Evolutionary conservation across 2,113 vertebrate genomes (phyloP).

Genomic region (Plotosus lineatus): DNA sequence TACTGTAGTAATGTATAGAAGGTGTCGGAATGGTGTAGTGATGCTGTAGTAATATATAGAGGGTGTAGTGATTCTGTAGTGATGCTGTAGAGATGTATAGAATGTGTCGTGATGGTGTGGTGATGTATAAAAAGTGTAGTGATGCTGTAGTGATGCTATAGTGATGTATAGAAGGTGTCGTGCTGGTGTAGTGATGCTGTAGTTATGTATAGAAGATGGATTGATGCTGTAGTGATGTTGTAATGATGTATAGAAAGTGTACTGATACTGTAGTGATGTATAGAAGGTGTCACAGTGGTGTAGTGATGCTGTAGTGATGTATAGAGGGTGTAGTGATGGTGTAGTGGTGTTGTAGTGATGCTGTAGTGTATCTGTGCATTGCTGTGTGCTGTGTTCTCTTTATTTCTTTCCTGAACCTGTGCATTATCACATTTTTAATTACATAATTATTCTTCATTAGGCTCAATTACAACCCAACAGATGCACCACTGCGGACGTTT

Average conservation of each 20-base stretch:
- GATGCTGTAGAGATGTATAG: neutral
- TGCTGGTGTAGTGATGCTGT: neutral
- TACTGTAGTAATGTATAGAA: neutral
- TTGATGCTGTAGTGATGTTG: neutral
- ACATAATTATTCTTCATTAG: conserved; percentile 80
- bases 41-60: neutral
- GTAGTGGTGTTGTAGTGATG: neutral
- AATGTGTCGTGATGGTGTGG: neutral
- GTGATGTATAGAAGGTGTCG: too few species aligned
- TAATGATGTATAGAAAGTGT: neutral
- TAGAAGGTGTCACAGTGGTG: neutral
- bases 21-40: neutral
- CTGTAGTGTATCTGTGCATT: neutral
- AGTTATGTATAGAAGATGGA: too few species aligned
- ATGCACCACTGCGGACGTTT: conserved; percentile 64
- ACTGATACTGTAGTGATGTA: neutral
- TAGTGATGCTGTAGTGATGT: neutral
- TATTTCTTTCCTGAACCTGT: conserved; percentile 69
- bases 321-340: neutral
- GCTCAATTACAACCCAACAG: conserved; percentile 73
- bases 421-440: conserved; percentile 73
- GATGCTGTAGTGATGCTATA: too few species aligned
- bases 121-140: neutral
- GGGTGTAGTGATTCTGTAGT: neutral
- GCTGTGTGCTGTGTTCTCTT: conserved; percentile 57